Evolutionary conservation across 2,113 vertebrate genomes (phyloP).

Genomic region (Megatriorchis doriae): DNA sequence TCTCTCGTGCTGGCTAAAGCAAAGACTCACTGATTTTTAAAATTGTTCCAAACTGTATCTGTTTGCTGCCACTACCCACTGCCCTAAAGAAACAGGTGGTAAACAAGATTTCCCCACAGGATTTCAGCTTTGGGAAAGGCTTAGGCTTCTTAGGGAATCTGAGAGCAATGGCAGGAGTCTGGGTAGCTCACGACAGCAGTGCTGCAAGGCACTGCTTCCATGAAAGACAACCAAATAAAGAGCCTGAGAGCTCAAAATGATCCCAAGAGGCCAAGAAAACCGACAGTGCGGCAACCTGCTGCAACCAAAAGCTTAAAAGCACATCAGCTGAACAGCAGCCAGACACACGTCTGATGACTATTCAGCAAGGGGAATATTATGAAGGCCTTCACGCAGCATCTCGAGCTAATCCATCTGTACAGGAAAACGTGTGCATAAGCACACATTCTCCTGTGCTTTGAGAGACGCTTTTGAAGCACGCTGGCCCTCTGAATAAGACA

Average conservation of each 20-base stretch:
- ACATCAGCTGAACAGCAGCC: neutral
- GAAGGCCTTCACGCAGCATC: neutral
- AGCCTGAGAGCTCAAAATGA: neutral
- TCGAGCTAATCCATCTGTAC: neutral
- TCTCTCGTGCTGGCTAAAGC: neutral
- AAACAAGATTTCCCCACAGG: neutral
- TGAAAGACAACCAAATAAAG: neutral
- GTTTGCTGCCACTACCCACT: neutral
- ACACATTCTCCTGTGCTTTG: neutral
- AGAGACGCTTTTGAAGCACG: neutral
- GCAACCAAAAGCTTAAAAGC: neutral
- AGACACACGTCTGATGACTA: neutral
- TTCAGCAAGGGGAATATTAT: neutral
- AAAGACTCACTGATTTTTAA: neutral
- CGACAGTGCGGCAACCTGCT: neutral
- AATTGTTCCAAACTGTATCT: neutral
- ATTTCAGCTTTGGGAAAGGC: neutral
- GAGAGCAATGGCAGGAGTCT: neutral
- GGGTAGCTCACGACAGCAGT: neutral
- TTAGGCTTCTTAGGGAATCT: neutral
- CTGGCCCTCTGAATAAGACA: neutral
- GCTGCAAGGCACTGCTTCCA: neutral
- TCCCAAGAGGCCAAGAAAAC: neutral
- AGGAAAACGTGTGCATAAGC: neutral
- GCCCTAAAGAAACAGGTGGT: neutral